phyloP scores from a whole-genome alignment of 1,140 invertebrate species.

The Phymorhynchus buccinoides region DNA sequence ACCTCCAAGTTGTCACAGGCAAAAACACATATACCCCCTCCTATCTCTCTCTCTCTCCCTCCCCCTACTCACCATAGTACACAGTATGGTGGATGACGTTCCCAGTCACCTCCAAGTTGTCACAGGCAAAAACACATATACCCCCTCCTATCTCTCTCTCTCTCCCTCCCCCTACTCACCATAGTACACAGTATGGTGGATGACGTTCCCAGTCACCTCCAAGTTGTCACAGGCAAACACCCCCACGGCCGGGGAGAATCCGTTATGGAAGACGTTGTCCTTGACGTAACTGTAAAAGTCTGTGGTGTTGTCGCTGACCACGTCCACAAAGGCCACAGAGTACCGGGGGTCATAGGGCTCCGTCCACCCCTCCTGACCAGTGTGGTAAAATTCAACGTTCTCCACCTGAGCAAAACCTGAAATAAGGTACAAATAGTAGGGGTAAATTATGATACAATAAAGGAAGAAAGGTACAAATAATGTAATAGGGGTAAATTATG shows the following conservation, averaged over 20 bases:
- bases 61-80: too few species aligned
- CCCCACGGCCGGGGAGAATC: slow-evolving; percentile 64
- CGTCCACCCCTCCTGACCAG: slow-evolving; percentile 66
- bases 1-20: too few species aligned
- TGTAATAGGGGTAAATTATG: slow-evolving; percentile 41
- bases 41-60: too few species aligned
- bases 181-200: slow-evolving; percentile 55
- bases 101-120: slow-evolving; percentile 50
- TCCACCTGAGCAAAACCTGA: slow-evolving; percentile 61
- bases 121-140: too few species aligned
- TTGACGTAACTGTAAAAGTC: slow-evolving; percentile 56
- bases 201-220: slow-evolving; percentile 55
- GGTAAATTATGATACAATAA: slow-evolving; percentile 54
- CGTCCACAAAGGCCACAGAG: slow-evolving; percentile 60
- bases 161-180: too few species aligned
- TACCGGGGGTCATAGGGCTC: slow-evolving; percentile 62
- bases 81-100: slow-evolving; percentile 62
- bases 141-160: too few species aligned
- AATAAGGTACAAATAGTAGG: slow-evolving; percentile 54
- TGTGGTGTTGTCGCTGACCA: slow-evolving; percentile 45
- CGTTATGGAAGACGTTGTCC: slow-evolving; percentile 58
- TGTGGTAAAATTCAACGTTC: slow-evolving; percentile 62
- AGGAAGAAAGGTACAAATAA: background rate
- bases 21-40: too few species aligned
- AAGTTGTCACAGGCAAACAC: slow-evolving; percentile 52